Evolutionary conservation across 2,113 vertebrate species (phyloP).

Genomic region (Callorhinus ursinus): DNA sequence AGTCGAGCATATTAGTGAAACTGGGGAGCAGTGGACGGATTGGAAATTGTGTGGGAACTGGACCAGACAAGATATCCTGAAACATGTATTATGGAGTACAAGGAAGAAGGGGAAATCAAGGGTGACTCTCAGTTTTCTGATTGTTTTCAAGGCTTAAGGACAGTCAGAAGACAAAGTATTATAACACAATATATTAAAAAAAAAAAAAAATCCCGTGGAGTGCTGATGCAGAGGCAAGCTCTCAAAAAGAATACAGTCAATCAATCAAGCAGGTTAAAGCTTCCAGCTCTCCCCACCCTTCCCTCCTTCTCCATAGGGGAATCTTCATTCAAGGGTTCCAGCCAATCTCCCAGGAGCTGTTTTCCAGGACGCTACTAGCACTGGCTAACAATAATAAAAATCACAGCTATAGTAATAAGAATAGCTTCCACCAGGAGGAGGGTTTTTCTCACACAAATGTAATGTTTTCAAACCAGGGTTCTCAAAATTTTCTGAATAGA

Average conservation of each 20-base stretch:
- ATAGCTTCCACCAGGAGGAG: neutral
- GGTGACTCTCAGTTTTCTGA: neutral
- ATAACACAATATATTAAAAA: neutral
- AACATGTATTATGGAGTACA: too few species aligned
- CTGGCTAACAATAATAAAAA: neutral
- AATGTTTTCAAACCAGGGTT: neutral
- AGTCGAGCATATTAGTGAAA: neutral
- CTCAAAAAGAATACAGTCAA: neutral
- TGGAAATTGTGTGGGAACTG: neutral
- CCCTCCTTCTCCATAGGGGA: neutral
- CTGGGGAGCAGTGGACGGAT: fast-evolving
- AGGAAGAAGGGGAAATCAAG: neutral
- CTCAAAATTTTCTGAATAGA: neutral
- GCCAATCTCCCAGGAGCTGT: neutral
- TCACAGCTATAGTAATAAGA: neutral
- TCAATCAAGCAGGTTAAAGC: neutral
- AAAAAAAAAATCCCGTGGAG: neutral
- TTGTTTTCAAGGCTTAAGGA: neutral
- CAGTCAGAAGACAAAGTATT: neutral
- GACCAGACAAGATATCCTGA: neutral
- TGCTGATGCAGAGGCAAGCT: neutral
- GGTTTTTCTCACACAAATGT: neutral
- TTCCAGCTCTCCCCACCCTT: neutral
- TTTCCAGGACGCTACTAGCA: neutral
- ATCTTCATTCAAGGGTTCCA: neutral